Evolutionary conservation across 2,888 invertebrate genomes (phyloP).

Genomic region (Trilocha varians): DNA sequence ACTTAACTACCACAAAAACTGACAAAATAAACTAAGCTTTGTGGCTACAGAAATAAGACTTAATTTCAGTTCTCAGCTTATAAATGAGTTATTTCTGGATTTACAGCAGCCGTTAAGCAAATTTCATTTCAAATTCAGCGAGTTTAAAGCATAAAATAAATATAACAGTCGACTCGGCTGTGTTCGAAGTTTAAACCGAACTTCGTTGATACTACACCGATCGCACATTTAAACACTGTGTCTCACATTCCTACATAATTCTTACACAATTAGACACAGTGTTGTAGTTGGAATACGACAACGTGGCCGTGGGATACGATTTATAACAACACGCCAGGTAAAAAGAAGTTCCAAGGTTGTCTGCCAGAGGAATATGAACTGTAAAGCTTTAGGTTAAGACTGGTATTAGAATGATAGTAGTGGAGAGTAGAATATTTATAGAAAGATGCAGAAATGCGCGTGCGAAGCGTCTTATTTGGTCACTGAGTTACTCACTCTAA

Average conservation of each 20-base stretch:
- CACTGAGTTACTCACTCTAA: conserved; percentile 28
- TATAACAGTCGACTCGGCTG: conserved; percentile 31
- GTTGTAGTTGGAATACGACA: conserved; percentile 24
- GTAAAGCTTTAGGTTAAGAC: conserved; percentile 16
- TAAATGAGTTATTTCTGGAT: conserved; percentile 44
- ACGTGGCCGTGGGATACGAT: conserved; percentile 28
- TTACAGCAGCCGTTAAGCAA: conserved; percentile 46
- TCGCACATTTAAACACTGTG: conserved; percentile 13
- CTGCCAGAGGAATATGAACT: conserved; percentile 14
- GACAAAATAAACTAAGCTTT: not conserved
- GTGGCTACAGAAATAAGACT: not conserved
- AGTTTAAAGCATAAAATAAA: conserved; percentile 60
- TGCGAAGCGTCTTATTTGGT: conserved; percentile 56
- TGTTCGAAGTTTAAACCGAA: conserved; percentile 24
- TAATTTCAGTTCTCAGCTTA: not conserved
- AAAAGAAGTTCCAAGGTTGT: conserved; percentile 21
- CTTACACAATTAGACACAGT: not conserved
- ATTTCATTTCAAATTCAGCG: conserved; percentile 59
- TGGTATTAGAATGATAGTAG: conserved; percentile 12
- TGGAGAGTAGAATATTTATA: conserved; percentile 37
- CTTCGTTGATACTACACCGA: conserved; percentile 16
- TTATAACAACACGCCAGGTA: conserved; percentile 45
- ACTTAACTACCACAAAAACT: not conserved
- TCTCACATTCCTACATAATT: not conserved
- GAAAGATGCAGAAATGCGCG: conserved; percentile 52